Conservation (phyloP, 1,140 invertebrate species). For the Scaptomyza pallida region DNA sequence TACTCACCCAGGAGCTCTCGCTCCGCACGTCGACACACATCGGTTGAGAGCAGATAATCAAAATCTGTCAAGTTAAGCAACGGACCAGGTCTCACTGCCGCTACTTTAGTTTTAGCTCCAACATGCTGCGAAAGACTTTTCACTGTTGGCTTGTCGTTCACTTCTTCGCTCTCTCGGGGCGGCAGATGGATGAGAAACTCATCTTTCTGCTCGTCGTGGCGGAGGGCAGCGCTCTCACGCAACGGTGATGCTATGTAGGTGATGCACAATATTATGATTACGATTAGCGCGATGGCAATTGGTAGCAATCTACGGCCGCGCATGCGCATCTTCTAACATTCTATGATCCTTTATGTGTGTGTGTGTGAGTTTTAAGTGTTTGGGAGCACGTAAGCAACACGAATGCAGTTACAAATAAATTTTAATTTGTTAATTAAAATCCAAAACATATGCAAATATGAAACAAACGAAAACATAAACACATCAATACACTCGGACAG, state of each 20-base stretch:
- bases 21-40: conserved; percentile 68
- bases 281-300: conserved; percentile 61
- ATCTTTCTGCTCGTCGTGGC: conserved; percentile 23
- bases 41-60: conserved; percentile 62
- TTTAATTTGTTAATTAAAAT: neutral
- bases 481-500: too few relatives aligned
- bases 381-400: neutral
- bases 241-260: conserved; percentile 61
- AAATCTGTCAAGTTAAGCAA: conserved; percentile 67
- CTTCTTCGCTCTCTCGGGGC: conserved; percentile 11
- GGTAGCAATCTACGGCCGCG: conserved; percentile 70
- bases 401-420: conserved; percentile 2
- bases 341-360: conserved; percentile 17
- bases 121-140: neutral
- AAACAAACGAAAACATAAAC: neutral
- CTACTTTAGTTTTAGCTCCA: neutral
- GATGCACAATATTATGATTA: conserved; percentile 62
- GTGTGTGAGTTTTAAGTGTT: conserved; percentile 9
- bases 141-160: neutral
- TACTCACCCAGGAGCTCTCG: conserved; percentile 70
- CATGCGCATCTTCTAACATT: conserved; percentile 73
- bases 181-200: conserved; percentile 58
- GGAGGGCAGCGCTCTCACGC: conserved; percentile 22
- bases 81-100: conserved; percentile 19
- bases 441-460: conserved; percentile 21